phyloP scores from a whole-genome alignment of 2,888 invertebrate genomes.

The Smittia sp. region DNA sequence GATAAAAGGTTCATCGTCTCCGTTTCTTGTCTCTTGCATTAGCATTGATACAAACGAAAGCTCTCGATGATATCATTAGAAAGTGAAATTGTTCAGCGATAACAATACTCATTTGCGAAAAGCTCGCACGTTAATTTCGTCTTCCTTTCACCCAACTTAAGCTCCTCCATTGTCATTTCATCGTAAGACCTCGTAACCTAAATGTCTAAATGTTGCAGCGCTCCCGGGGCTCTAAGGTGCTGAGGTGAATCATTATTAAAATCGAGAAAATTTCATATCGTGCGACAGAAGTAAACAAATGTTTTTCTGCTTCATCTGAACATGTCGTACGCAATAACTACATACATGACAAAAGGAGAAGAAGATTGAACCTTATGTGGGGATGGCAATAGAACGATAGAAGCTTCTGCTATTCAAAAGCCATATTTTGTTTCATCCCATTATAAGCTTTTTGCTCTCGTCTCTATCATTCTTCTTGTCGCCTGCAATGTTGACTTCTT shows the following conservation, averaged over 20 bases:
- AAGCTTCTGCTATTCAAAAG: not conserved
- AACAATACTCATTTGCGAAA: conserved; percentile 10
- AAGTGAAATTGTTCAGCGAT: conserved; percentile 10
- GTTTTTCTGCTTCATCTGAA: conserved; percentile 6
- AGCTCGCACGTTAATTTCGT: not conserved
- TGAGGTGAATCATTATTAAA: conserved; percentile 16
- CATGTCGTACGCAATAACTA: not conserved
- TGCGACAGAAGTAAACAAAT: not conserved
- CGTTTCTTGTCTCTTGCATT: not conserved
- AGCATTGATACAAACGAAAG: not conserved
- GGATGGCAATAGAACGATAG: not conserved
- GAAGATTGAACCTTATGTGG: not conserved
- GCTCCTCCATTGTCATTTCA: not conserved
- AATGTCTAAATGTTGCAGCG: not conserved
- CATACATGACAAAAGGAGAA: not conserved
- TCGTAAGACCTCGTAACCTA: conserved; percentile 1
- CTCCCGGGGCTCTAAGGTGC: not conserved
- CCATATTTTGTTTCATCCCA: not conserved
- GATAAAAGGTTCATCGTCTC: not conserved
- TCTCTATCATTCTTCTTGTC: not conserved
- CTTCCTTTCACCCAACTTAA: not conserved
- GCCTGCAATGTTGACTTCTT: not conserved
- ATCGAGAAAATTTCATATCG: conserved; percentile 10
- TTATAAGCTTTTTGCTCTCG: not conserved
- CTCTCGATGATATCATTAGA: conserved; percentile 11